Evolutionary conservation across 2,888 invertebrate species (phyloP).

Genomic region (Aphidoletes aphidimyza): DNA sequence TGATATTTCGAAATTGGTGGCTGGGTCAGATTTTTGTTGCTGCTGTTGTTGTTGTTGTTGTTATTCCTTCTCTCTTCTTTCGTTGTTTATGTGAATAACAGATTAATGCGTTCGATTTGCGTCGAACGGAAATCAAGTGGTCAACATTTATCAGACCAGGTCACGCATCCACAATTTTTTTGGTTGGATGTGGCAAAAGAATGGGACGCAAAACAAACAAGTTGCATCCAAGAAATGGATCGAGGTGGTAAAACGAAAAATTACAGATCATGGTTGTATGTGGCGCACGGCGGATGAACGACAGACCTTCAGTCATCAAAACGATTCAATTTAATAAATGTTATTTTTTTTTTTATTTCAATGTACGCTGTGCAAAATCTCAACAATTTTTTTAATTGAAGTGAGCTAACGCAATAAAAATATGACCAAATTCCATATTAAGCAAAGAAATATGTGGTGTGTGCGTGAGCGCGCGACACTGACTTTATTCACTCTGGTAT

Average conservation of each 20-base stretch:
- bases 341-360: too few species aligned
- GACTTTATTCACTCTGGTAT: background rate
- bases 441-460: background rate
- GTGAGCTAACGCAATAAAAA: constrained; percentile 24
- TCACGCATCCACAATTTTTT: background rate
- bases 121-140: constrained; percentile 10
- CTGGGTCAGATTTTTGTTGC: background rate
- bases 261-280: too few species aligned
- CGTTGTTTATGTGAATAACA: background rate
- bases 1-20: background rate
- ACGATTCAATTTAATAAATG: too few species aligned
- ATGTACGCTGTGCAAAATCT: background rate
- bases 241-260: background rate
- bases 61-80: background rate
- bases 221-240: background rate
- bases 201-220: background rate
- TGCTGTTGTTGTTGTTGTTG: background rate
- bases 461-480: background rate
- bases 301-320: too few species aligned
- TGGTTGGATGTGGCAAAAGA: background rate
- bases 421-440: constrained; percentile 36
- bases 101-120: background rate
- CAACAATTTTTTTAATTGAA: constrained; percentile 28
- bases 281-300: too few species aligned
- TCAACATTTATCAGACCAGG: background rate